These are phyloP conservation scores for Pollachius pollachius DNA, from an alignment of 2,113 vertebrate genomes.

Conservation along the genomic window DNA sequence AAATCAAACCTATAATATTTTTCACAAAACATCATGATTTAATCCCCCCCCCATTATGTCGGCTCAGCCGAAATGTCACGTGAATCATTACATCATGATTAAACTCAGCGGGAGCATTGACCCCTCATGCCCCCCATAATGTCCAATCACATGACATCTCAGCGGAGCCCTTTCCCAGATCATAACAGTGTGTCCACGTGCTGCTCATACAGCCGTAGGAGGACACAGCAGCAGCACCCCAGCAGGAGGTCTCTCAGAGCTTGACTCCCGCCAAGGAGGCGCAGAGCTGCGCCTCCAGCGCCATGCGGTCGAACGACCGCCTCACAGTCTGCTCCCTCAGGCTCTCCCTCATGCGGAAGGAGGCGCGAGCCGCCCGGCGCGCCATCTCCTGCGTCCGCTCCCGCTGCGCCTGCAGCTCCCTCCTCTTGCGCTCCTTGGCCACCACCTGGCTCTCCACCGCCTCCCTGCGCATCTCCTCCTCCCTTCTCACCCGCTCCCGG, in stretches of 20 bases:
- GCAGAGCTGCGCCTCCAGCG: slow-evolving; percentile 57
- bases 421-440: slow-evolving; percentile 65
- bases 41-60: no score
- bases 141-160: no score
- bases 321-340: slow-evolving; percentile 53
- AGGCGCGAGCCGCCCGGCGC: slow-evolving; percentile 56
- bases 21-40: no score
- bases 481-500: slow-evolving; percentile 60
- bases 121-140: no score
- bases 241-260: slow-evolving; percentile 25
- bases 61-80: no score
- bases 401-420: slow-evolving; percentile 58
- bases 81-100: no score
- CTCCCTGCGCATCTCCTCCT: slow-evolving; percentile 61
- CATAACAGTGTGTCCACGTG: no score
- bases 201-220: no score
- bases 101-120: no score
- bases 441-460: slow-evolving; percentile 54
- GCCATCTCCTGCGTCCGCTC: slow-evolving; percentile 64
- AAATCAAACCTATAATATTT: no score
- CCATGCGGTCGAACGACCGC: slow-evolving; percentile 64
- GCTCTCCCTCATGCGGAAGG: slow-evolving; percentile 69
- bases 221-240: no score
- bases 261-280: slow-evolving; percentile 53
- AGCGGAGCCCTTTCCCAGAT: no score